Evolutionary conservation across 2,888 invertebrate genomes (phyloP), one percentile per base, ranked within the genome.

Genomic region (Tricholauxania praeusta): DNA sequence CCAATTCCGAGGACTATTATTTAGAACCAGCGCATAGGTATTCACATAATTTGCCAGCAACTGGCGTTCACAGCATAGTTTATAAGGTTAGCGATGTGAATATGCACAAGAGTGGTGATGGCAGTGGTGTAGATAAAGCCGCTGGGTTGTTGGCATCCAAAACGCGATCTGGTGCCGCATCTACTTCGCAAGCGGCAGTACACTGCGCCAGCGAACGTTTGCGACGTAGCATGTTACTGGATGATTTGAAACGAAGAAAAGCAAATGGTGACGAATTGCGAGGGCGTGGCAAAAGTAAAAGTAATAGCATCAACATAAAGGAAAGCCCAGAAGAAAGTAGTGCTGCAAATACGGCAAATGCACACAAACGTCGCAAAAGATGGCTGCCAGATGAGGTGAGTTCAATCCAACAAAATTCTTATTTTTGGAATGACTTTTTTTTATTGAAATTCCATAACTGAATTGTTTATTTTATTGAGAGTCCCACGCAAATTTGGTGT

Each of bases 51-150:
- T 88, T 90, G 80, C 80, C 81, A 15, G 86, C 89, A 77, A 81
- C 83, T 75, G 87, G 88, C 60, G 89, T 94, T 88, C 96, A 96
- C 88, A 94, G 94, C 82, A 93, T 96, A 85, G 92, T 96, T 80
- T 96, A 96, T 89, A 91, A 92, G 82, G 89, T 91, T 78, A 92
- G 93, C 68, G 96, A 96, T 88, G 95, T 96, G 72, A 89, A 85
- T 78, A 85, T 86, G 85, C 80, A 76, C 39, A 75, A 78, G 67
- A 73, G 76, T 15, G 73, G 78, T 39, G 39, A 10, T 39, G 39
- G 39, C 5, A 5, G 39, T 39, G 39, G 39, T 5, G 17, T 8
- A 53, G 88, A 88, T 78, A 84, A 88, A 87, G 39, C 14, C 22
- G 47, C 32, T 81, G 84, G 79, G 1, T 28, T 72, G 65, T 59